Base-by-base conservation (phyloP, 2,113 vertebrate genomes). In the Phodopus roborovskii region DNA sequence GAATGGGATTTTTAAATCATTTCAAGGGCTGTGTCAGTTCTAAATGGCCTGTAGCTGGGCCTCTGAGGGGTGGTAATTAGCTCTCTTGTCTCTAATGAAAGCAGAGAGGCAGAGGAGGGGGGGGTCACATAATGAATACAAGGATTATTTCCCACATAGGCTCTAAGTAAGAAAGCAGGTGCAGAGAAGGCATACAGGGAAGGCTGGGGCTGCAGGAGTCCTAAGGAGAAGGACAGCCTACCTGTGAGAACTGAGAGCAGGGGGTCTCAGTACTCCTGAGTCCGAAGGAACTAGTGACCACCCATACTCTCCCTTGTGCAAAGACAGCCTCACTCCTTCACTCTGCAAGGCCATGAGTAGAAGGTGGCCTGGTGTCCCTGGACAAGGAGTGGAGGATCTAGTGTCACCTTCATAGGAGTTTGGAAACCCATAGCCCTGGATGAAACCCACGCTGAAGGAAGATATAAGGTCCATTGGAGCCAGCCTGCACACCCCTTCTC, bases 31-130 rank as follows among this genome's bases (percentile, higher is more conserved):
- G 53, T 10, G 7, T 96, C 94, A 96, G 96, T 86, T 97, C 97
- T 96, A 97, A 97, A 92, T 88, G 91, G 87, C 94, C 85, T 86
- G 45, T 70, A 91, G 50, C 94, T 92, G 77, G 64, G 92, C 66
- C 96, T 96, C 64, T 13, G 73, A 97, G 68, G 45, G 62, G 82
- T 94, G 95, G 78, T 96, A 97, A 98, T 97, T 94, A 88, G 75
- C 68, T 97, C 16, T 26, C 86, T 96, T 96, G 90, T 97, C 94
- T 96, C 45, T 94, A 94, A 86, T 94, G 91, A 95, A 97, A 98
- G 96, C 70, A 89, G 82, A 92, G 4, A 90, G 81, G 56, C 73
- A 30, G 84, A 42, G 70, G 85, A 58, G 95, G 96, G 90, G 96
- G 90, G 73, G 88, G 91, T 88, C 1, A n/a, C 77, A 92, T 95